Base-by-base conservation (phyloP, 2,888 invertebrate species). In the Trypoxylon attenuatum region DNA sequence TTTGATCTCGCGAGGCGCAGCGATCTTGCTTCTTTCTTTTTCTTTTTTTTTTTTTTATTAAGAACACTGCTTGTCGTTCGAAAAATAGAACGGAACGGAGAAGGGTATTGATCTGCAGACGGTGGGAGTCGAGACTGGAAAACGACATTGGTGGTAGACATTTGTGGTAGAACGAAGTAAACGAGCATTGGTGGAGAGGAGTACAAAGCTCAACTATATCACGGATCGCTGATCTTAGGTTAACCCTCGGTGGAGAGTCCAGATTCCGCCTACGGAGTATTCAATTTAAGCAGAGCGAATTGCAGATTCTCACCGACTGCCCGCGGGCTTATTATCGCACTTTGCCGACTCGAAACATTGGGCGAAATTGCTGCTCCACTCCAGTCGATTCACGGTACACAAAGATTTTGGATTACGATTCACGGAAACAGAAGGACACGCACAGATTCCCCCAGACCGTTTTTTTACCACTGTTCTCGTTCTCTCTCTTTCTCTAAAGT, bases 301-400 rank as follows among this genome's bases (percentile, higher is more conserved):
- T 80, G 81, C 78, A 81, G 80, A 82, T 82, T 81, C 82, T 79
- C 81, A 76, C 81, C 76, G 82, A 81, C 78, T 78, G 83, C 84
- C 83, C 82, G 82, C 80, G 82, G 83, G 83, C 83, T 84, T 84
- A 83, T 84, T 84, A 84, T 83, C 83, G 81, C 83, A 83, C 83
- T 82, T 83, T 82, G 78, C 82, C 77, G 76, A 77, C 78, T 78
- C 78, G 79, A 78, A 75, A 73, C 78, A 76, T 77, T 76, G 67
- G 69, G 77, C 76, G 73, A 78, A 81, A 79, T 76, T 71, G 71
- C 73, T 67, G 71, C 63, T 69, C 57, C 52, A 60, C 66, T 49
- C 49, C 45, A 60, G 61, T 58, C 61, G 56, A 73, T 69, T 67
- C 62, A 29, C 62, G 33, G 38, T 61, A 41, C 59, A 54, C 55